Conservation (phyloP, 92 coral and sea anemone species). For the Blastomussa wellsi region DNA sequence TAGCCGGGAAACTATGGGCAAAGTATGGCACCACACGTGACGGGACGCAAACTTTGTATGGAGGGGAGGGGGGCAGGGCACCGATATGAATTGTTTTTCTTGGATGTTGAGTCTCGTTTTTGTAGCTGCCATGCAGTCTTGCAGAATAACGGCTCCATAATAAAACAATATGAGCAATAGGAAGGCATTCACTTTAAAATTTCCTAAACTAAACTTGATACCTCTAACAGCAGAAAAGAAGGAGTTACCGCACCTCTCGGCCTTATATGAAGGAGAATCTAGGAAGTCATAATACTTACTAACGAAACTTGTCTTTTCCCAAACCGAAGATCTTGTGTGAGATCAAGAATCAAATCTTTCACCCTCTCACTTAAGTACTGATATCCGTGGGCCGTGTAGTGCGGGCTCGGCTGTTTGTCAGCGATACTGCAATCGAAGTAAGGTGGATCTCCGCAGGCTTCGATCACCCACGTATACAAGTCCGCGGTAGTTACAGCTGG, state of each 20-base stretch:
- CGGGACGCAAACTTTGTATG: background rate
- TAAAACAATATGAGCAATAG: background rate
- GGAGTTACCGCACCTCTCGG: background rate
- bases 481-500: constrained; percentile 63
- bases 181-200: background rate
- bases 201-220: background rate
- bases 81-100: background rate
- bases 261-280: background rate
- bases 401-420: constrained; percentile 65
- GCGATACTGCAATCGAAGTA: constrained; percentile 54
- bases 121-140: background rate
- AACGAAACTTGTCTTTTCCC: background rate
- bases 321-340: background rate
- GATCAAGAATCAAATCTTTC: constrained; percentile 20
- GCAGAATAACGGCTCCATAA: background rate
- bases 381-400: constrained; percentile 71
- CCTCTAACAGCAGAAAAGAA: background rate
- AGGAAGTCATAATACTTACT: background rate
- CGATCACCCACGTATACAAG: constrained; percentile 66
- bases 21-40: background rate
- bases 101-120: background rate
- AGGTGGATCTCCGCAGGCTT: constrained; percentile 65
- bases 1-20: no score
- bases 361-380: constrained; percentile 60
- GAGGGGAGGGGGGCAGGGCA: background rate